Percentiles rank a stretch among this genome's conserved stretches.
phyloP scores from a whole-genome alignment of 1,140 invertebrate genomes.

The Trachymyrmex septentrionalis region DNA sequence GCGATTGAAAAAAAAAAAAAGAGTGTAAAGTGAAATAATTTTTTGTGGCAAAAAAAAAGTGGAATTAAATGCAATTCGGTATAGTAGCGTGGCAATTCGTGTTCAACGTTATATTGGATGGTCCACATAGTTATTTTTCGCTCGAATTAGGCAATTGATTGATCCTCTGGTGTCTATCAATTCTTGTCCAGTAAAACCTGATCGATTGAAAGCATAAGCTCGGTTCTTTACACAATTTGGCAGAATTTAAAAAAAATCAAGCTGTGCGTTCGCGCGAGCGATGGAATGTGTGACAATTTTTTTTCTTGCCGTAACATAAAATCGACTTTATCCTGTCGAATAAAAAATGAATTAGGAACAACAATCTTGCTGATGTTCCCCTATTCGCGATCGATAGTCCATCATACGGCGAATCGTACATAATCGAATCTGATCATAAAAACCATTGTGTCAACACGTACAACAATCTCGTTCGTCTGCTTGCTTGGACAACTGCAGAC shows the following conservation, averaged over 20 bases:
- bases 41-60: constrained; percentile 19
- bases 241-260: constrained; percentile 35
- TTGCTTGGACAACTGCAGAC: too few relatives aligned
- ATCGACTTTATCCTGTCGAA: neutral
- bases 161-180: constrained; percentile 19
- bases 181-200: neutral
- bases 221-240: constrained; percentile 22
- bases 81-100: neutral
- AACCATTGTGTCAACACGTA: neutral
- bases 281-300: constrained; percentile 4
- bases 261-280: neutral
- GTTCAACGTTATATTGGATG: neutral
- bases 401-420: neutral
- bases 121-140: constrained; percentile 6
- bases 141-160: constrained; percentile 36
- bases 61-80: constrained; percentile 9
- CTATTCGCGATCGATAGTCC: neutral
- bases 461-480: neutral
- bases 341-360: neutral
- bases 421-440: neutral
- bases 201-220: constrained; percentile 45
- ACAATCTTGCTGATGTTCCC: neutral
- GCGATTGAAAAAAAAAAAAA: neutral
- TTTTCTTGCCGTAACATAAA: neutral
- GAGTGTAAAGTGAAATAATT: constrained; percentile 7